Conservation (phyloP, 2,888 invertebrate genomes). For the Epirrhoe tristata region DNA sequence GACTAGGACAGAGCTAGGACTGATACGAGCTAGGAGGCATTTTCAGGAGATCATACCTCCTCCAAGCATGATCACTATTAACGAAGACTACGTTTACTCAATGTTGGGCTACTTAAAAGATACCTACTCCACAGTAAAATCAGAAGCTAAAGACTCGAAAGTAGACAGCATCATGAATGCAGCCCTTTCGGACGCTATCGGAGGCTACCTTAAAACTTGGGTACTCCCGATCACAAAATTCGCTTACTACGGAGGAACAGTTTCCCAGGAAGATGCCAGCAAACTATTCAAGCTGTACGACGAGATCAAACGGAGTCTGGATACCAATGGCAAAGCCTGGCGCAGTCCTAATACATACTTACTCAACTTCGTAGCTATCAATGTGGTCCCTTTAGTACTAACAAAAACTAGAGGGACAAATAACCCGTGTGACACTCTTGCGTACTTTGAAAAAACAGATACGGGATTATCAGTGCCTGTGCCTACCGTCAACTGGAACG, state of each 20-base stretch:
- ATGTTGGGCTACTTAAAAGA: conserved; percentile 62
- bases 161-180: conserved; percentile 58
- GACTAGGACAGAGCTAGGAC: conserved; percentile 54
- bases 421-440: conserved; percentile 62
- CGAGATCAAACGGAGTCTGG: conserved; percentile 83
- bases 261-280: conserved; percentile 82
- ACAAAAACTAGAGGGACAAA: conserved; percentile 45
- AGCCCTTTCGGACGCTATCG: conserved; percentile 81
- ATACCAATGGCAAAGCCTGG: conserved; percentile 87
- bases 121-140: conserved; percentile 57
- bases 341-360: conserved; percentile 56
- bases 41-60: conserved; percentile 67
- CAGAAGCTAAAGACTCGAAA: conserved; percentile 51
- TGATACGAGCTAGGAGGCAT: conserved; percentile 62
- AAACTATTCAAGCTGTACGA: conserved; percentile 84
- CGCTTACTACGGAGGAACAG: conserved; percentile 87
- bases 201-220: conserved; percentile 86
- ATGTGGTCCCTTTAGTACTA: conserved; percentile 48
- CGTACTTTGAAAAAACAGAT: conserved; percentile 63
- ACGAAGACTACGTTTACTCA: conserved; percentile 56
- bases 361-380: conserved; percentile 58
- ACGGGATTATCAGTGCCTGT: conserved; percentile 74
- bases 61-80: conserved; percentile 50
- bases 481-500: conserved; percentile 86
- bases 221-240: conserved; percentile 86